A percentile compares a stretch with the other conserved stretches of the same genome.
These are phyloP conservation scores for Campoplex nolae DNA, from an alignment of 2,888 invertebrate species.

Conservation along the genomic window DNA sequence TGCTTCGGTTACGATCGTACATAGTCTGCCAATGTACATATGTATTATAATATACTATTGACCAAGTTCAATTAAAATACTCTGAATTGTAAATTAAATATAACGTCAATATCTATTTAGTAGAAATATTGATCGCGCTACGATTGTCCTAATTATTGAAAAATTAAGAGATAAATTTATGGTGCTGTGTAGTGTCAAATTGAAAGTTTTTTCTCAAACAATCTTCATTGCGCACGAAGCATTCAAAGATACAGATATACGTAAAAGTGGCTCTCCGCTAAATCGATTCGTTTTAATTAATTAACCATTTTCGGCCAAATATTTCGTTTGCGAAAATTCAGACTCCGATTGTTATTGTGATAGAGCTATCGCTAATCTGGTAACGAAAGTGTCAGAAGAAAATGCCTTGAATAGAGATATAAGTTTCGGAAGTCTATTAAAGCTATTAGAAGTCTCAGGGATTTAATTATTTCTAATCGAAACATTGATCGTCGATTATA, in stretches of 20 bases:
- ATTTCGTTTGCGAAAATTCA: neutral
- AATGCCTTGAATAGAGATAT: neutral
- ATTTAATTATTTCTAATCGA: neutral
- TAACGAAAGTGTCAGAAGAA: neutral
- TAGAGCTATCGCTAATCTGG: neutral
- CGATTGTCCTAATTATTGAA: neutral
- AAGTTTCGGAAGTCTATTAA: neutral
- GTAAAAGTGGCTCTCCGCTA: neutral
- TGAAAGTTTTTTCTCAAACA: neutral
- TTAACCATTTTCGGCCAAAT: neutral
- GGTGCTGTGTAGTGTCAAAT: constrained; percentile 4
- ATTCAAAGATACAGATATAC: neutral
- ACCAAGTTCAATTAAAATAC: constrained; percentile 25
- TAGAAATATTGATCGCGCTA: neutral
- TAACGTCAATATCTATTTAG: constrained; percentile 9
- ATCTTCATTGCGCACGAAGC: neutral
- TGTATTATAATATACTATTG: constrained; percentile 54
- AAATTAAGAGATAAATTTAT: neutral
- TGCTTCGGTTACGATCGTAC: constrained; percentile 14
- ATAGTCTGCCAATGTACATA: constrained; percentile 53
- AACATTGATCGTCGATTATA: neutral
- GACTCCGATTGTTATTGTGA: neutral
- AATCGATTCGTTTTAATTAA: neutral
- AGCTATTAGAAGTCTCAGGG: neutral
- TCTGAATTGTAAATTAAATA: constrained; percentile 43